Conservation (phyloP, 2,113 vertebrate species). For the Psophia crepitans region DNA sequence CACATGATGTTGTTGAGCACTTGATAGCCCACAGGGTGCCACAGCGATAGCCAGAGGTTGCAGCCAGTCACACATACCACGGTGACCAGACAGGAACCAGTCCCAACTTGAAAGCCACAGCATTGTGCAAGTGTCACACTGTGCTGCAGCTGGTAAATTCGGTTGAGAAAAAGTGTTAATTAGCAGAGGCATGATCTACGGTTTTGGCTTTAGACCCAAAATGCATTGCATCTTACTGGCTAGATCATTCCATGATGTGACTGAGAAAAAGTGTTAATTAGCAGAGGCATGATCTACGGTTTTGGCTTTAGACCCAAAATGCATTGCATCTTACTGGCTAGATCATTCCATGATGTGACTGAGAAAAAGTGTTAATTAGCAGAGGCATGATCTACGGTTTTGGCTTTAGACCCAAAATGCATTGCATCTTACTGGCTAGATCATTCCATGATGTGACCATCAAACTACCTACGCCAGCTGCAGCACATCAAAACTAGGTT, state of each 20-base stretch:
- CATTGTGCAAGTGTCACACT: not conserved
- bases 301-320: not conserved
- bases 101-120: not conserved
- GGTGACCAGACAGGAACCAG: not conserved
- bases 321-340: not conserved
- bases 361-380: not conserved
- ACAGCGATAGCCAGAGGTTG: accelerated
- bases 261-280: not conserved
- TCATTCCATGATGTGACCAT: not conserved
- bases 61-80: not conserved
- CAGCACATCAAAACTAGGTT: not conserved
- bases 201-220: not conserved
- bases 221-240: not conserved
- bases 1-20: not conserved
- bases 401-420: not conserved
- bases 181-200: not conserved
- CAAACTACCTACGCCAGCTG: not conserved
- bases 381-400: not conserved
- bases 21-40: not conserved
- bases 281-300: not conserved
- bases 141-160: not conserved
- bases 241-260: no score
- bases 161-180: not conserved
- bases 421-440: not conserved
- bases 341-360: no score